Conservation (phyloP, 2,888 invertebrate genomes). For the Agrochola litura region DNA sequence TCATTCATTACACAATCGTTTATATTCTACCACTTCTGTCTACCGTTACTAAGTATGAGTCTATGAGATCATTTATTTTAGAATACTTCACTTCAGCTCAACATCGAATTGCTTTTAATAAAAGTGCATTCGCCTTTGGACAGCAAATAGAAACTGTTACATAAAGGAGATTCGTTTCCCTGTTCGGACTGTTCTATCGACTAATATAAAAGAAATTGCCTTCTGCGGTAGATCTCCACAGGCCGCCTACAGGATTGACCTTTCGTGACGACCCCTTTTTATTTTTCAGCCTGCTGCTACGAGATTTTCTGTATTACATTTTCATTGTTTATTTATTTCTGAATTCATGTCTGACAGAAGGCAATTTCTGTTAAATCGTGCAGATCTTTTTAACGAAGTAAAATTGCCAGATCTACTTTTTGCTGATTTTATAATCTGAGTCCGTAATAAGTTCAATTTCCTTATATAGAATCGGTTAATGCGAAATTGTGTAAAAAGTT, state of each 20-base stretch:
- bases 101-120: conserved; percentile 58
- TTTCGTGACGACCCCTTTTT: conserved; percentile 48
- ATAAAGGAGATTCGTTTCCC: conserved; percentile 49
- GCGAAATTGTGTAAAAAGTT: conserved; percentile 24
- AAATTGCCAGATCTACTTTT: conserved; percentile 9
- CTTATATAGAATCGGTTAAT: conserved; percentile 25
- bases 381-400: conserved; percentile 8
- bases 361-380: conserved; percentile 12
- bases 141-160: conserved; percentile 41
- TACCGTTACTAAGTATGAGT: conserved; percentile 35
- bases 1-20: conserved; percentile 63
- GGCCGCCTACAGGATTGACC: conserved; percentile 50
- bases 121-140: conserved; percentile 37
- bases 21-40: conserved; percentile 40
- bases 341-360: conserved; percentile 1
- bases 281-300: conserved; percentile 37
- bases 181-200: conserved; percentile 28
- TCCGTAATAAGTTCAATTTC: conserved; percentile 36
- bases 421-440: conserved; percentile 8
- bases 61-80: conserved; percentile 53
- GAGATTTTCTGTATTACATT: conserved; percentile 22
- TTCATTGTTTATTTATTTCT: conserved; percentile 44
- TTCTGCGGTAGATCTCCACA: conserved; percentile 46
- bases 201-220: conserved; percentile 56
- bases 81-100: conserved; percentile 29